Base-by-base conservation (phyloP, 1,140 invertebrate species). In the Platyscapa corneri region DNA sequence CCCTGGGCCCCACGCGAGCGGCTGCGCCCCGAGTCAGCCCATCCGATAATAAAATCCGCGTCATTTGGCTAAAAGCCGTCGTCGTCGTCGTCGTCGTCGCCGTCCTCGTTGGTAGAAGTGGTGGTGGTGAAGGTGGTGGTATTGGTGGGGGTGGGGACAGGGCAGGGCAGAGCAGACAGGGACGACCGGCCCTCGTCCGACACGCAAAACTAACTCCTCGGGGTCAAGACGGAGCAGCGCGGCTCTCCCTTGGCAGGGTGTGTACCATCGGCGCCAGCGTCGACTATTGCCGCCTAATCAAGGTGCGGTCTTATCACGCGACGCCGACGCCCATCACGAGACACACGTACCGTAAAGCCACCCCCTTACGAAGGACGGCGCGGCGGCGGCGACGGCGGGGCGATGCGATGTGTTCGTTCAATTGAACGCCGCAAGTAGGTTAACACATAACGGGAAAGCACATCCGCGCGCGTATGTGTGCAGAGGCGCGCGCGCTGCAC, bases 1-100 rank as follows among this genome's bases (percentile, higher is more conserved):
- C 49, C 46, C n/a, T 3, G 42, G 65, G 3, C 64, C 34, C 14
- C 37, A 18, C 60, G 65, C 53, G 1, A 2, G 12, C 3, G 18
- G 37, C 49, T 39, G 53, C 37, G 16, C 64, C 39, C 65, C 65
- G 5, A 39, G 83, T 86, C 88, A 86, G 88, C 88, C 89, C 86
- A 89, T 91, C 90, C 89, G 88, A 91, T 91, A 91, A 91, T 91
- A 92, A 90, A 92, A 91, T 90, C 88, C 91, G 88, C 90, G 89
- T 92, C 91, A 92, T 93, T 93, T 92, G 89, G 91, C 89, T 92
- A 92, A 92, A 92, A 92, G 91, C 91, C 90, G 72, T 30, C 74
- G 16, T n/a, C n/a, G n/a, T n/a, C n/a, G n/a, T n/a, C n/a, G n/a
- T n/a, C n/a, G n/a, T n/a, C n/a, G n/a, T n/a, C n/a, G n/a, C n/a